Conservation (phyloP, 2,888 invertebrate species). For the Ormyrus labotus region DNA sequence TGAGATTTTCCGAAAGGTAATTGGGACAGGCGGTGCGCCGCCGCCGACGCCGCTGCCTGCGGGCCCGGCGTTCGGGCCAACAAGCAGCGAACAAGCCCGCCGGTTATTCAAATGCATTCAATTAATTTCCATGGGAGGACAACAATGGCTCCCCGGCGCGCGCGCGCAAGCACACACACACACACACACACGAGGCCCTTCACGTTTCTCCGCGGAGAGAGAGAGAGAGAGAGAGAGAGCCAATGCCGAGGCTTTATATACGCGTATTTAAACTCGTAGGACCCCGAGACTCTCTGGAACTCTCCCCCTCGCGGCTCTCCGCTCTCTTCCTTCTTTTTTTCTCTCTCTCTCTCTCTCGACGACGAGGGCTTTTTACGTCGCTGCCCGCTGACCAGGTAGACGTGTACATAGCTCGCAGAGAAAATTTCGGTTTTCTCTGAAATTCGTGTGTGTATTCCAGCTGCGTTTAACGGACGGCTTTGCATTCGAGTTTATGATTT, state of each 20-base stretch:
- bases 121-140: constrained; percentile 75
- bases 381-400: too few relatives aligned
- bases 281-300: neutral
- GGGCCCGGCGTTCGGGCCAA: constrained; percentile 55
- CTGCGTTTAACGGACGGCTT: too few relatives aligned
- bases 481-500: too few relatives aligned
- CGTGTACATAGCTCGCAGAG: accelerated
- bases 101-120: constrained; percentile 74
- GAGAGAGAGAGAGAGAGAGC: too few relatives aligned
- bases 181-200: too few relatives aligned
- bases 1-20: neutral
- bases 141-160: constrained; percentile 69
- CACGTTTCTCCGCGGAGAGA: too few relatives aligned
- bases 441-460: too few relatives aligned
- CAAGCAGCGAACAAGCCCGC: constrained; percentile 69
- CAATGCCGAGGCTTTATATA: too few relatives aligned
- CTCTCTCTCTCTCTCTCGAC: too few relatives aligned
- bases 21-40: constrained; percentile 61
- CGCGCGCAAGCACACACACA: neutral
- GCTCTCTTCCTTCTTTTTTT: too few relatives aligned
- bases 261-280: neutral
- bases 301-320: neutral
- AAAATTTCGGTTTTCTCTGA: too few relatives aligned
- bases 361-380: too few relatives aligned
- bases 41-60: constrained; percentile 16